Evolutionary conservation across 2,888 invertebrate species (phyloP).

Genomic region (Gymnocheta viridis): DNA sequence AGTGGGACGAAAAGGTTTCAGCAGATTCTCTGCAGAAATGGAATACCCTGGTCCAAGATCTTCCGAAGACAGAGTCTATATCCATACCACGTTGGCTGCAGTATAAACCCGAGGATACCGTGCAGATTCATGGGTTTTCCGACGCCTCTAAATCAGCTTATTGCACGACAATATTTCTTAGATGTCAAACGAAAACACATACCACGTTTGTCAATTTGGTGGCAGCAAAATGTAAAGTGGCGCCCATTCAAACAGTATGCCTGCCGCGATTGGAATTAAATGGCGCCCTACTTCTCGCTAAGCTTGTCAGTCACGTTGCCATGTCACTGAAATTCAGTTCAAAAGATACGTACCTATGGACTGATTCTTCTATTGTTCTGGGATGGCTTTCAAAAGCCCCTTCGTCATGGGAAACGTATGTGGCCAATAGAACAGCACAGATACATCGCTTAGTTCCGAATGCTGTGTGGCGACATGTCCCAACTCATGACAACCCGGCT

Average conservation of each 20-base stretch:
- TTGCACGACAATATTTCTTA: slow-evolving; percentile 1
- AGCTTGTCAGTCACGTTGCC: not conserved
- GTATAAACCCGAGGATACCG: not conserved
- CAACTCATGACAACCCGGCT: not conserved
- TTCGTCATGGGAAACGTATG: not conserved
- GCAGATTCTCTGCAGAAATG: not conserved
- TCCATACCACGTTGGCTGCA: not conserved
- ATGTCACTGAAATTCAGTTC: not conserved
- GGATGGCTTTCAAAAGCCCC: not conserved
- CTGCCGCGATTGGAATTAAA: not conserved
- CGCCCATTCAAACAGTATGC: not conserved
- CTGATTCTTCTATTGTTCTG: slow-evolving; percentile 1
- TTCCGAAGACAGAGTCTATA: not conserved
- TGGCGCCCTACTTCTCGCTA: not conserved
- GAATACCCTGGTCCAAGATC: not conserved
- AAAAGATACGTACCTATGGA: not conserved
- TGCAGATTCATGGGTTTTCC: slow-evolving; percentile 28
- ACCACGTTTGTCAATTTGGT: not conserved
- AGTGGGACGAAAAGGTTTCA: not conserved
- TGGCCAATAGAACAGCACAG: not conserved
- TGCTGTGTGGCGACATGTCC: slow-evolving; percentile 1
- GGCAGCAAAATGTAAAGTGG: slow-evolving; percentile 22
- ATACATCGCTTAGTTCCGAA: not conserved
- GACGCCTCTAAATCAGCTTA: slow-evolving; percentile 17
- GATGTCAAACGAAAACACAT: not conserved